Evolutionary conservation across 2,797 vertebrate species (phyloP).

Genomic region (Cynopterus sphinx): DNA sequence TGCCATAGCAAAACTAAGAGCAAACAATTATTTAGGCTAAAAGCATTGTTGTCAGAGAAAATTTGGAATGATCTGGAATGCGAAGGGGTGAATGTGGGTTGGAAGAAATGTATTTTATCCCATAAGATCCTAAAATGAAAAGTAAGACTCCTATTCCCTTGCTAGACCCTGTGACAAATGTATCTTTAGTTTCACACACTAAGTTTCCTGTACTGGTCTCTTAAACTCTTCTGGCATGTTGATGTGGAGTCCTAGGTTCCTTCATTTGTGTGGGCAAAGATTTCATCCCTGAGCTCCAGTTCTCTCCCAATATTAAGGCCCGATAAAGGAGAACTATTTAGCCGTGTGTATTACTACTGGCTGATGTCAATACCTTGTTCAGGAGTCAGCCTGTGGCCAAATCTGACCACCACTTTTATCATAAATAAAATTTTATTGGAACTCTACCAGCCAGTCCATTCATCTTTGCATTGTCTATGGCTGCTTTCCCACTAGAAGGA

Average conservation of each 20-base stretch:
- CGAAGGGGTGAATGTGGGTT: background rate
- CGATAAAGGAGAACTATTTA: background rate
- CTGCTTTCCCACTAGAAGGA: background rate
- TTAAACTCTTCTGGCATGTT: background rate
- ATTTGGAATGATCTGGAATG: background rate
- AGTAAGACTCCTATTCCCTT: background rate
- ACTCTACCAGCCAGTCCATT: background rate
- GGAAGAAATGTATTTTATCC: background rate
- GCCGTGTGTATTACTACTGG: background rate
- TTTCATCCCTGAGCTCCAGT: background rate
- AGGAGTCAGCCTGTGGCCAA: background rate
- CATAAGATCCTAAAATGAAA: background rate
- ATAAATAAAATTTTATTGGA: background rate
- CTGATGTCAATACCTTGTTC: background rate
- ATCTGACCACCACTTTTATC: background rate
- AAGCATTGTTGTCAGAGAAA: background rate
- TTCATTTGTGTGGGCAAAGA: background rate
- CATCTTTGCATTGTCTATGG: background rate
- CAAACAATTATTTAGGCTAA: slow-evolving; percentile 51
- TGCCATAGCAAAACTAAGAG: slow-evolving; percentile 18
- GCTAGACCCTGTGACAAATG: background rate
- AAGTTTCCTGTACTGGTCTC: background rate
- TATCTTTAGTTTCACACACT: background rate
- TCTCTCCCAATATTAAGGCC: background rate
- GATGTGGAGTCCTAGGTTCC: no score